Evolutionary conservation across 1,140 invertebrate genomes (phyloP).

Genomic region (Hylyphantes graminicola): DNA sequence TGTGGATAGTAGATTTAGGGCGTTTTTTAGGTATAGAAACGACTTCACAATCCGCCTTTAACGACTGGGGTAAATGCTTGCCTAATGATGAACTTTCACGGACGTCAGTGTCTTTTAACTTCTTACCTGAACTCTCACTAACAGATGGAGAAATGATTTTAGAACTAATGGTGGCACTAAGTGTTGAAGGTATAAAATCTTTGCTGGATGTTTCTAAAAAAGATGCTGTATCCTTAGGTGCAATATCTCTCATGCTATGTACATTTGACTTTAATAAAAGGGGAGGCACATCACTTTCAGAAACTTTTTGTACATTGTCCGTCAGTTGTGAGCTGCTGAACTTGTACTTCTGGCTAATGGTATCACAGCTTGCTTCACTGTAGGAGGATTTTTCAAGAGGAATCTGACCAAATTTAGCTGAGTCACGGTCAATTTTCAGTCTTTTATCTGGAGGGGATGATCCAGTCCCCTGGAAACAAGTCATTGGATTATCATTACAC

Average conservation of each 20-base stretch:
- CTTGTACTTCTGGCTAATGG: conserved; percentile 32
- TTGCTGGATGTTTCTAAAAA: conserved; percentile 2
- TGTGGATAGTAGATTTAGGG: too few species aligned
- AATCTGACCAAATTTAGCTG: not conserved
- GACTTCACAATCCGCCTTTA: too few species aligned
- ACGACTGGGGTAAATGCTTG: too few species aligned
- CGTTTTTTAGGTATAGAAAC: too few species aligned
- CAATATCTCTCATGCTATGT: not conserved
- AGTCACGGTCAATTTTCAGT: not conserved
- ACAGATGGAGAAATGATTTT: too few species aligned
- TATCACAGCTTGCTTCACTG: conserved; percentile 33
- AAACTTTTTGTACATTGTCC: not conserved
- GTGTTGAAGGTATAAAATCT: not conserved
- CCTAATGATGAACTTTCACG: too few species aligned
- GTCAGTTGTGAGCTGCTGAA: conserved; percentile 9
- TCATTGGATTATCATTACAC: conserved; percentile 44
- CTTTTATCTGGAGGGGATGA: conserved; percentile 6
- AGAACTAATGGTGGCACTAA: too few species aligned
- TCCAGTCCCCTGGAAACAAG: conserved; percentile 10
- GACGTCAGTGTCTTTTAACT: too few species aligned
- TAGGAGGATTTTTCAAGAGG: conserved; percentile 26
- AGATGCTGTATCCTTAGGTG: not conserved
- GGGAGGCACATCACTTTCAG: not conserved
- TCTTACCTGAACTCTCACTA: too few species aligned
- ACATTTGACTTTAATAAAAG: conserved; percentile 31